phyloP scores from a whole-genome alignment of 2,113 vertebrate genomes.

The Callaeas wilsoni region DNA sequence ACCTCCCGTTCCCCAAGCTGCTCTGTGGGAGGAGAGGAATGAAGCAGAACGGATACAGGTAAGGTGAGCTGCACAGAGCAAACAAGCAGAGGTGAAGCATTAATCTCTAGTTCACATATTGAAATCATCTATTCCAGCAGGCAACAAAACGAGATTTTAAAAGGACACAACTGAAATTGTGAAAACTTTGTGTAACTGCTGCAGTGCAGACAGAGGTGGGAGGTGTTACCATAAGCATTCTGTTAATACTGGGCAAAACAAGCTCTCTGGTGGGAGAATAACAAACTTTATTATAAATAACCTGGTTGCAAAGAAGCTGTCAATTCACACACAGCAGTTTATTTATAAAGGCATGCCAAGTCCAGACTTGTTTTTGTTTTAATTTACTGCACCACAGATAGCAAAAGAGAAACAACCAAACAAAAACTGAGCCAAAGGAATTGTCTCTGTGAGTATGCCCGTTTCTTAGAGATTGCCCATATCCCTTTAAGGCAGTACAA shows the following conservation, averaged over 20 bases:
- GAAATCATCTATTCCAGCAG: background rate
- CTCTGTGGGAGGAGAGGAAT: background rate
- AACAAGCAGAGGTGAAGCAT: slow-evolving; percentile 5
- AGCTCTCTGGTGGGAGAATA: slow-evolving; percentile 8
- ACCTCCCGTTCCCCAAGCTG: background rate
- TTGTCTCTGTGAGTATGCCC: background rate
- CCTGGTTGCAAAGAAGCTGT: slow-evolving; percentile 15
- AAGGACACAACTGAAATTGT: background rate
- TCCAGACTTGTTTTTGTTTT: slow-evolving; percentile 38
- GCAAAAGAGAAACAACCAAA: slow-evolving; percentile 33
- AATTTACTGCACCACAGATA: slow-evolving; percentile 53
- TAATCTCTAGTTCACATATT: background rate
- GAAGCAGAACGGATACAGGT: background rate
- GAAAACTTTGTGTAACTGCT: background rate
- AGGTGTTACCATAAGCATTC: background rate
- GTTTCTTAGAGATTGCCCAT: background rate
- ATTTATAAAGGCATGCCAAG: slow-evolving; percentile 36
- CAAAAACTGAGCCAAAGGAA: slow-evolving; percentile 15
- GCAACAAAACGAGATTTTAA: background rate
- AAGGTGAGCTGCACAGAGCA: background rate
- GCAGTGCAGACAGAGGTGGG: background rate
- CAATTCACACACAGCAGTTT: slow-evolving; percentile 13
- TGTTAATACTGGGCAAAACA: background rate
- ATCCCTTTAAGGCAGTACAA: slow-evolving; percentile 37
- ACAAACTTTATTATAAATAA: slow-evolving; percentile 30